Conservation (phyloP, 2,113 vertebrate species). For the Gavialis gangeticus region DNA sequence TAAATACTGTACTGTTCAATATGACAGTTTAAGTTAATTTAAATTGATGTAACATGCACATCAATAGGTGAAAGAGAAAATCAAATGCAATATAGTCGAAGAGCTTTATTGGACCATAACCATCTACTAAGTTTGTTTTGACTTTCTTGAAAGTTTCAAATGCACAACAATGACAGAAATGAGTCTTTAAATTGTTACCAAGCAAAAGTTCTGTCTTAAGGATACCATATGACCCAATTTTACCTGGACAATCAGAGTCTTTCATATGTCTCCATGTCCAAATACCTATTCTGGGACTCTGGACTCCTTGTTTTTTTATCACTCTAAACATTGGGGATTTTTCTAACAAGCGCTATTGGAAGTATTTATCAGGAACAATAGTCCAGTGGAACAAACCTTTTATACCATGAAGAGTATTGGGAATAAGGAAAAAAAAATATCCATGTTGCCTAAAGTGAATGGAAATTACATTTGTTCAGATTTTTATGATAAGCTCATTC, state of each 20-base stretch:
- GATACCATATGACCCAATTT: constrained; percentile 53
- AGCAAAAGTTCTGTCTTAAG: constrained; percentile 64
- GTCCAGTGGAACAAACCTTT: constrained; percentile 16
- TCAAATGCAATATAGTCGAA: constrained; percentile 41
- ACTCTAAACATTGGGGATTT: constrained; percentile 40
- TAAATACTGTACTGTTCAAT: constrained; percentile 38
- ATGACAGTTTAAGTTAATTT: constrained; percentile 40
- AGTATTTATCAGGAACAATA: constrained; percentile 40
- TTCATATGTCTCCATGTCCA: background rate
- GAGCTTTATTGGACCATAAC: constrained; percentile 54
- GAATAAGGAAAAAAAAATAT: constrained; percentile 25
- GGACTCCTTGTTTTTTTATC: background rate
- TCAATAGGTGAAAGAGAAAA: constrained; percentile 37
- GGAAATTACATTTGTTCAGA: constrained; percentile 34
- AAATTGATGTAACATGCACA: constrained; percentile 42
- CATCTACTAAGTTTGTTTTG: constrained; percentile 57
- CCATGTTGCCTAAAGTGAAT: background rate
- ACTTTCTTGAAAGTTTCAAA: constrained; percentile 58
- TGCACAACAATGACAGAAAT: constrained; percentile 58
- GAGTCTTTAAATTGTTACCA: constrained; percentile 50
- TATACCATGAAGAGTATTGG: constrained; percentile 1
- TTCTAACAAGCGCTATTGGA: background rate
- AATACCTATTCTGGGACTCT: background rate
- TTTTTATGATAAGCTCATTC: constrained; percentile 59
- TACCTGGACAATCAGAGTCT: constrained; percentile 48